Evolutionary conservation across 2,113 vertebrate genomes (phyloP).

Genomic region (Toxostoma redivivum): DNA sequence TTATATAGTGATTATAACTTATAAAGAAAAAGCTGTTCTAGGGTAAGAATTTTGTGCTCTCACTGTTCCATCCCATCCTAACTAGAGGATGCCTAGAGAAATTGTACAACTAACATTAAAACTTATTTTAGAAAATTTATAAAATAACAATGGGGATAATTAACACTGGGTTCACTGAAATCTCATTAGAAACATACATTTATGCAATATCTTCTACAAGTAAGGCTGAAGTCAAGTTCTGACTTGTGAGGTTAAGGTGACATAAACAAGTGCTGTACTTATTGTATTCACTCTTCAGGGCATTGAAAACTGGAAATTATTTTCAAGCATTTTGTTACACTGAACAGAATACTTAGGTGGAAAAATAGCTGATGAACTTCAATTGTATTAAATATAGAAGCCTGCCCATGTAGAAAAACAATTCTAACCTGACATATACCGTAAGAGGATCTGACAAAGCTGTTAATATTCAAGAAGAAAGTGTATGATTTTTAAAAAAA

Average conservation of each 20-base stretch:
- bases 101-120: background rate
- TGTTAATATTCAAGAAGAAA: background rate
- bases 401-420: background rate
- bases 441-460: background rate
- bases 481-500: background rate
- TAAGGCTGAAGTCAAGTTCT: background rate
- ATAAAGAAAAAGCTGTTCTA: background rate
- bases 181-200: background rate
- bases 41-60: background rate
- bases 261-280: background rate
- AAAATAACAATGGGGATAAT: background rate
- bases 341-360: background rate
- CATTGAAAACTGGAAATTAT: background rate
- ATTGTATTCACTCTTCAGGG: background rate
- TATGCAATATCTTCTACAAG: background rate
- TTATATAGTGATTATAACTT: background rate
- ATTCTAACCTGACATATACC: background rate
- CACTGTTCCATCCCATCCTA: background rate
- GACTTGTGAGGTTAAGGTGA: background rate
- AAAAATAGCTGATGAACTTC: background rate
- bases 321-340: background rate
- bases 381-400: background rate
- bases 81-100: background rate
- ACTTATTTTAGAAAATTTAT: background rate
- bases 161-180: background rate